Percentiles rank a stretch among this genome's conserved stretches.
Conservation (phyloP, 2,113 vertebrate species). For the Lagopus leucura region DNA sequence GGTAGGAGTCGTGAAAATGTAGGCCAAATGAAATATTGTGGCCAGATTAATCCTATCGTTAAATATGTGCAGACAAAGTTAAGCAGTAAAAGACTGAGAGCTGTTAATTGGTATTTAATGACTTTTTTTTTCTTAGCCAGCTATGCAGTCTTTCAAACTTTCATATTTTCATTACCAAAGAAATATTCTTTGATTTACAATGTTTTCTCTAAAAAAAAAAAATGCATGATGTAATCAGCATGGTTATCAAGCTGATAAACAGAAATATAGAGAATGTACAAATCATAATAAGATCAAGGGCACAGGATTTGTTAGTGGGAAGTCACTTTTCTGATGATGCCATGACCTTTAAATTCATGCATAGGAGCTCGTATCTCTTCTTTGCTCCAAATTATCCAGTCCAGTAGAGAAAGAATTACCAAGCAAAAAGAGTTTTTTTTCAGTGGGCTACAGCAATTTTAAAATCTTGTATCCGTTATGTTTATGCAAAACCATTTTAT, state of each 20-base stretch:
- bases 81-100: background rate
- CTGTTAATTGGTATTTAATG: background rate
- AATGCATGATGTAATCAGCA: background rate
- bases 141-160: background rate
- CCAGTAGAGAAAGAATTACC: background rate
- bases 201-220: background rate
- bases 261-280: background rate
- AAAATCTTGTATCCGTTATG: background rate
- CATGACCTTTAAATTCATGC: conserved; percentile 16
- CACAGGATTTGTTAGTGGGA: background rate
- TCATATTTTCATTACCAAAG: background rate
- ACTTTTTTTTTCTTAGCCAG: background rate
- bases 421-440: background rate
- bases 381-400: background rate
- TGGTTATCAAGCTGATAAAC: background rate
- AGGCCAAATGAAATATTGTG: background rate
- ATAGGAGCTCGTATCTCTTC: background rate
- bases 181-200: background rate
- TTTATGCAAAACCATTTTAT: background rate
- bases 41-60: background rate
- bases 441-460: background rate
- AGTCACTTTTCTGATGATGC: background rate
- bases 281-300: background rate
- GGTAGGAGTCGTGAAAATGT: background rate
- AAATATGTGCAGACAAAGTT: background rate